Base-by-base conservation (phyloP, 2,797 vertebrate genomes). In the Paguma larvata region DNA sequence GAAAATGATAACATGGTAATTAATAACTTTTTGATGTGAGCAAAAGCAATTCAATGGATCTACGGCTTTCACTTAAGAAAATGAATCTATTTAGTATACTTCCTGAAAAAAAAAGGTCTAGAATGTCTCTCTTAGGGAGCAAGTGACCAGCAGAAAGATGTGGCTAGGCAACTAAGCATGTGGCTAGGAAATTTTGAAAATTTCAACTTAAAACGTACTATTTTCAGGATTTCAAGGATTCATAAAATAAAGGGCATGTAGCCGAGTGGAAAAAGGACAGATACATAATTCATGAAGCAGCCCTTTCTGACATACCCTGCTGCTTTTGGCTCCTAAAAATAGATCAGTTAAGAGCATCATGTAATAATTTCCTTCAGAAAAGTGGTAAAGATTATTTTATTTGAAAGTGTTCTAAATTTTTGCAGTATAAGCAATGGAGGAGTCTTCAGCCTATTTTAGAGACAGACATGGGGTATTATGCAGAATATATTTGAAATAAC, bases 261-360 rank as follows among this genome's bases (percentile, higher is more conserved):
- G 96, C 97, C 97, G 97, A 98, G 97, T 88, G 94, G 93, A 98
- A 98, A 98, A 98, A 96, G 98, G 98, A 98, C 89, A 97, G 89
- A 98, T 98, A 94, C 89, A 98, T 98, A 98, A 99, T 99, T 98
- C 98, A 98, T 98, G 96, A 98, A 65, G 83, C 98, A 96, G 97
- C 41, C 96, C 96, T 98, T 98, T 97, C 98, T 98, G 97, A 97
- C 97, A 97, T 79, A 65, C 97, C 72, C 97, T 83, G 96, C 97
- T 98, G 98, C 96, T 98, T 98, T 97, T 89, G 97, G 89, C 91
- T 96, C 96, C 98, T 98, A 98, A 98, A 98, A 98, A 98, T 98
- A 98, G 97, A 98, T 84, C 48, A 46, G 91, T 94, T 97, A 98
- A 97, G 97, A 92, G 89, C 83, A 98, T 97, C 88, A 95, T 82